A percentile compares a stretch with the other conserved stretches of the same genome.
Conservation (phyloP, 2,113 vertebrate species). For the Tetrax tetrax region DNA sequence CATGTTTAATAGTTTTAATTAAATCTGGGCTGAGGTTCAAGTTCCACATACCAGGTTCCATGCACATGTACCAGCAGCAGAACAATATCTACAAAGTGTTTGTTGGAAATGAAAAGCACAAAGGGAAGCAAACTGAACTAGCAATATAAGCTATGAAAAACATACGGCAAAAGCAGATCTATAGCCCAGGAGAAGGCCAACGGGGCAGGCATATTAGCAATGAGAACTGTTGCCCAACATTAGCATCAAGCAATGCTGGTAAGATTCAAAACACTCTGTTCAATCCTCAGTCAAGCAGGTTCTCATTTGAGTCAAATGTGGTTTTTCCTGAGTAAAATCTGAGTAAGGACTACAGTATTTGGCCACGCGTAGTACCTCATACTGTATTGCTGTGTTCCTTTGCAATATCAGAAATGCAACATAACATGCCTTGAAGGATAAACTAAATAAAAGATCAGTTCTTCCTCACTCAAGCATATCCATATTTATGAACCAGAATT, state of each 20-base stretch:
- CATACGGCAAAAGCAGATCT: constrained; percentile 20
- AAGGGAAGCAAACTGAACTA: constrained; percentile 2
- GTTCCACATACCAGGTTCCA: constrained; percentile 39
- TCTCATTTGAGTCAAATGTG: not conserved
- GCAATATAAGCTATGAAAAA: constrained; percentile 19
- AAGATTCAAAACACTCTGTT: constrained; percentile 4
- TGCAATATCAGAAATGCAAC: not conserved
- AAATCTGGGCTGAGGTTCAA: constrained; percentile 60
- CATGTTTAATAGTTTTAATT: constrained; percentile 33
- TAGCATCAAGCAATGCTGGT: not conserved
- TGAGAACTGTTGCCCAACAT: constrained; percentile 18
- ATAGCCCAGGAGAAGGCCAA: constrained; percentile 25
- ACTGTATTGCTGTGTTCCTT: not conserved
- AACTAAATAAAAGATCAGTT: not conserved
- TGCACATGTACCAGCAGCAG: constrained; percentile 10
- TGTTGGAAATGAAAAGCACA: constrained; percentile 18
- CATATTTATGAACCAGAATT: not conserved
- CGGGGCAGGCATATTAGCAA: not conserved
- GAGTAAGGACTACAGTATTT: not conserved
- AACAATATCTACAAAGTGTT: constrained; percentile 42
- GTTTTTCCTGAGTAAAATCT: constrained; percentile 52
- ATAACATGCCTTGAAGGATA: not conserved
- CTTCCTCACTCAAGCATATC: not conserved
- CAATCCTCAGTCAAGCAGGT: not conserved
- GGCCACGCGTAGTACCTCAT: not conserved